A percentile compares a stretch with the other conserved stretches of the same genome.
Evolutionary conservation across 2,888 invertebrate genomes (phyloP).

Genomic region (Scaeva pyrastri): DNA sequence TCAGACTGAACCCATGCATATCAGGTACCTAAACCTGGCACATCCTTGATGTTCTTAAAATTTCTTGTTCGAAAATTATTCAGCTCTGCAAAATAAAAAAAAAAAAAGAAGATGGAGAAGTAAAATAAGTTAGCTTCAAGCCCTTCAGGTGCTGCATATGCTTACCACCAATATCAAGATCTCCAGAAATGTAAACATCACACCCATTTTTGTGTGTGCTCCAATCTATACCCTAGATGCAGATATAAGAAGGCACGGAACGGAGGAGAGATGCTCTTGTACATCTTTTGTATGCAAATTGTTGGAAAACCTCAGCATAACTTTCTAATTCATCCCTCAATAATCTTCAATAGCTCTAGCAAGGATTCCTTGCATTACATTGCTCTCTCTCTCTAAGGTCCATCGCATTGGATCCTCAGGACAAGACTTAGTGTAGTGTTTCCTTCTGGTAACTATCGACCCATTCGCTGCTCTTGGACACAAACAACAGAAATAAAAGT

Average conservation of each 20-base stretch:
- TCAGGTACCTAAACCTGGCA: too few relatives aligned
- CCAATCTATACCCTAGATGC: neutral
- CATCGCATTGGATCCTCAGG: neutral
- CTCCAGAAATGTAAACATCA: constrained; percentile 11
- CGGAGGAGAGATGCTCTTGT: neutral
- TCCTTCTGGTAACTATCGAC: constrained; percentile 15
- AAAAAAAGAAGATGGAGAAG: too few relatives aligned
- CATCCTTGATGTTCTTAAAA: too few relatives aligned
- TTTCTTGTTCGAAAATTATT: too few relatives aligned
- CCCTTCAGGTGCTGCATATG: constrained; percentile 1
- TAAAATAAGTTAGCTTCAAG: neutral
- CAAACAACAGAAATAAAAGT: constrained; percentile 43
- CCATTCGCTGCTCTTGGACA: constrained; percentile 14
- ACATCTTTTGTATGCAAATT: constrained; percentile 67
- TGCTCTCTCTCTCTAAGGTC: constrained; percentile 10
- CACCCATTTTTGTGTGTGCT: constrained; percentile 13
- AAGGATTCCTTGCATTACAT: constrained; percentile 25
- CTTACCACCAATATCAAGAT: neutral
- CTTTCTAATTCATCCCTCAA: constrained; percentile 66
- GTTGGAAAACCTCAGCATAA: constrained; percentile 59
- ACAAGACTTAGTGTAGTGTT: neutral
- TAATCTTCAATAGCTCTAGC: constrained; percentile 54
- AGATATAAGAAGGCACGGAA: too few relatives aligned
- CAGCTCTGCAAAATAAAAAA: too few relatives aligned
- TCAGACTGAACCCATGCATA: too few relatives aligned